These are phyloP conservation scores for Leucania comma DNA, from an alignment of 2,888 invertebrate genomes.

Conservation along the genomic window DNA sequence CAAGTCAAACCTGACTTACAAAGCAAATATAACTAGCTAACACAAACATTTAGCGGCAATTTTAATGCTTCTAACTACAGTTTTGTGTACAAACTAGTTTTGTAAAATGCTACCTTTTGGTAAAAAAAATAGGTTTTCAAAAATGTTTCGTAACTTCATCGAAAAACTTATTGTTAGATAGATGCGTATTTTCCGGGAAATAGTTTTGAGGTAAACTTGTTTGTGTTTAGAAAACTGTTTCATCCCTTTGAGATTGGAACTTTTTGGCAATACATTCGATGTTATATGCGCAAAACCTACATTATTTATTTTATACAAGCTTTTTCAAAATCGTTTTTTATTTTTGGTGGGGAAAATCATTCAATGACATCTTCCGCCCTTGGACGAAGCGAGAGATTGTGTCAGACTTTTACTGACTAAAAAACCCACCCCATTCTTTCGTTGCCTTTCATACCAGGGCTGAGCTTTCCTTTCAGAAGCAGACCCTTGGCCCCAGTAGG, in stretches of 20 bases:
- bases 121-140: not conserved
- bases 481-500: too few relatives aligned
- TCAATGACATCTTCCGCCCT: too few relatives aligned
- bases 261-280: not conserved
- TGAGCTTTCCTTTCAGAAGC: too few relatives aligned
- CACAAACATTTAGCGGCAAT: conserved; percentile 14
- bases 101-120: not conserved
- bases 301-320: too few relatives aligned
- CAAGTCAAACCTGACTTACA: conserved; percentile 16
- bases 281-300: not conserved
- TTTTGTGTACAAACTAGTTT: conserved; percentile 12
- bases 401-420: too few relatives aligned
- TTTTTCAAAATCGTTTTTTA: too few relatives aligned
- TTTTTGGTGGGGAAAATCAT: too few relatives aligned
- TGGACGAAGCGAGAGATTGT: too few relatives aligned
- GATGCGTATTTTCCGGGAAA: not conserved
- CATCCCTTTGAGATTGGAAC: not conserved
- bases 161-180: not conserved
- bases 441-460: too few relatives aligned
- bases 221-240: conserved; percentile 3
- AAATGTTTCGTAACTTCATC: not conserved
- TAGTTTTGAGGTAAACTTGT: conserved; percentile 1
- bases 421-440: too few relatives aligned
- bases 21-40: conserved; percentile 21
- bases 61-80: not conserved